Percentiles rank a stretch among this genome's conserved stretches.
Evolutionary conservation across 2,797 vertebrate genomes (phyloP).

Genomic region (Parambassis ranga): DNA sequence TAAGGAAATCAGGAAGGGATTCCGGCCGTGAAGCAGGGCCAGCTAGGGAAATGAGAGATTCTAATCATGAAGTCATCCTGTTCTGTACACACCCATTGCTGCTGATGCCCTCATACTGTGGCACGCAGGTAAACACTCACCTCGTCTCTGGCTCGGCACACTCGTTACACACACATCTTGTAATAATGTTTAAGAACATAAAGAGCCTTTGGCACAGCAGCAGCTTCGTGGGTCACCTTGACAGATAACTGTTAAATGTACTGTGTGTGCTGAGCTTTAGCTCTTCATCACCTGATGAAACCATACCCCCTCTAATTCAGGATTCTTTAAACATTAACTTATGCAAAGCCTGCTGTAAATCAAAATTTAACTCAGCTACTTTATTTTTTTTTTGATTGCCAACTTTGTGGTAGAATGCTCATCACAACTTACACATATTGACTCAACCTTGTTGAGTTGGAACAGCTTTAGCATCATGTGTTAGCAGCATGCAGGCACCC

Average conservation of each 20-base stretch:
- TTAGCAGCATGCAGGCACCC: too few species aligned
- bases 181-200: background rate
- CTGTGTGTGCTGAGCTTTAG: background rate
- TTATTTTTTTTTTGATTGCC: too few species aligned
- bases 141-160: too few species aligned
- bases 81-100: conserved; percentile 15
- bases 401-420: too few species aligned
- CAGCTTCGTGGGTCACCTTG: conserved; percentile 30
- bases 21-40: conserved; percentile 24
- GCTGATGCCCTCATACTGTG: conserved; percentile 28
- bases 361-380: too few species aligned
- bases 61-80: conserved; percentile 25
- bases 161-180: background rate
- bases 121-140: conserved; percentile 46
- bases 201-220: background rate
- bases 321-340: too few species aligned
- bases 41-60: conserved; percentile 60
- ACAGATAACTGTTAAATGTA: background rate
- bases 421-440: too few species aligned
- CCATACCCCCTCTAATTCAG: too few species aligned
- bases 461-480: too few species aligned
- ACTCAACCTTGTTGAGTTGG: too few species aligned
- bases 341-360: too few species aligned
- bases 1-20: conserved; percentile 58
- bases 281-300: background rate